Evolutionary conservation across 2,888 invertebrate genomes (phyloP).

Genomic region (Troides helena): DNA sequence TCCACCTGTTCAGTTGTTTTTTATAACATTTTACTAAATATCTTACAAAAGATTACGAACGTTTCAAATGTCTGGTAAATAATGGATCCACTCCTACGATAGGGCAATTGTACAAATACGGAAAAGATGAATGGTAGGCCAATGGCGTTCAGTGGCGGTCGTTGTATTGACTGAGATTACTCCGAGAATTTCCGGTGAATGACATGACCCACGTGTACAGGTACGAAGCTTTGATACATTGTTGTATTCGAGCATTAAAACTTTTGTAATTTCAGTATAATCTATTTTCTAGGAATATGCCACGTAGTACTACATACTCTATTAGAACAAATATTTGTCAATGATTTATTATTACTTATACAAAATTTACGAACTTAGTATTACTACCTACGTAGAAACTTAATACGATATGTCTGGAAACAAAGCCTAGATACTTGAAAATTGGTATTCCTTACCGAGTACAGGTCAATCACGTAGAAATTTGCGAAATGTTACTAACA

Average conservation of each 20-base stretch:
- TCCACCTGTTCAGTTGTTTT: too few species aligned
- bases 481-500: too few species aligned
- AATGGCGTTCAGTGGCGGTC: conserved; percentile 19
- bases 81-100: not conserved
- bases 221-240: conserved; percentile 15
- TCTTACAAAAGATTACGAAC: not conserved
- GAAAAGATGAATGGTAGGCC: conserved; percentile 1
- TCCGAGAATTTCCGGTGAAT: conserved; percentile 29
- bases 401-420: too few species aligned
- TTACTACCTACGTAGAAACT: too few species aligned
- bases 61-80: not conserved
- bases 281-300: not conserved
- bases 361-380: too few species aligned
- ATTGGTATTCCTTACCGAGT: too few species aligned
- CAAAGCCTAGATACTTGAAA: too few species aligned
- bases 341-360: too few species aligned
- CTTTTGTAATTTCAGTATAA: conserved; percentile 1
- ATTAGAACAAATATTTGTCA: not conserved
- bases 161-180: conserved; percentile 18
- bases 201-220: conserved; percentile 28
- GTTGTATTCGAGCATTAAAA: conserved; percentile 17
- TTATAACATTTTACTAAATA: not conserved
- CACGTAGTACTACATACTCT: not conserved
- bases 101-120: not conserved
- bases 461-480: too few species aligned